Evolutionary conservation across 2,888 invertebrate species (phyloP).

Genomic region (Nipponacmea schrenckii): DNA sequence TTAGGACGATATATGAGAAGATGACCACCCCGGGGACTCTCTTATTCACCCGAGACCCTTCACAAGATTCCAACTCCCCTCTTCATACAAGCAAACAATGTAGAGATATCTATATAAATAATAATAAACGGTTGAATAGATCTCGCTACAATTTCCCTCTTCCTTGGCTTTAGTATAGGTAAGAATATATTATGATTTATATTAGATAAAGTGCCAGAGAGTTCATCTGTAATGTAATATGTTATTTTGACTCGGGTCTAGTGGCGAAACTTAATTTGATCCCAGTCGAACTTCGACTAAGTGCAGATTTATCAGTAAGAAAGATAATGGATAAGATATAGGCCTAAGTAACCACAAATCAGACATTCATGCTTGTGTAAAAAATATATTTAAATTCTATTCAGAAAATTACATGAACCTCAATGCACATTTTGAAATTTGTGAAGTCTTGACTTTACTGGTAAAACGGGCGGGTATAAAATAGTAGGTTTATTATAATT

Average conservation of each 20-base stretch:
- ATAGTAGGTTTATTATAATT: too few relatives aligned
- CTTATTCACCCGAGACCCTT: neutral
- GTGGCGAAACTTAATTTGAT: slow-evolving; percentile 2
- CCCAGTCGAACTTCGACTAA: neutral
- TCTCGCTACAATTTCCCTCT: slow-evolving; percentile 6
- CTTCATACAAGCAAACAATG: slow-evolving; percentile 1
- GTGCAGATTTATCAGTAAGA: neutral
- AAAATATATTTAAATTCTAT: too few relatives aligned
- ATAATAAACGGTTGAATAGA: neutral
- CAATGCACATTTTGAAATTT: too few relatives aligned
- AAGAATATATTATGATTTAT: slow-evolving; percentile 7
- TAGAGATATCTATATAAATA: neutral
- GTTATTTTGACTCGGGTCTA: slow-evolving; percentile 1
- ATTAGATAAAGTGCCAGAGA: neutral
- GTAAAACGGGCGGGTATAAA: too few relatives aligned
- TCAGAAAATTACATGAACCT: too few relatives aligned
- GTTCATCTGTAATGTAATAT: slow-evolving; percentile 4
- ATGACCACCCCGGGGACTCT: neutral
- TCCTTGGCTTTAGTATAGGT: neutral
- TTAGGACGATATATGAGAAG: neutral
- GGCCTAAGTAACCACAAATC: too few relatives aligned
- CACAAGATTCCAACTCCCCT: neutral
- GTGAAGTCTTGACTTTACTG: too few relatives aligned
- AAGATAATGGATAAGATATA: too few relatives aligned
- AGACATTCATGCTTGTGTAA: too few relatives aligned